Evolutionary conservation across 2,797 vertebrate genomes (phyloP).

Genomic region (Ataeniobius toweri): DNA sequence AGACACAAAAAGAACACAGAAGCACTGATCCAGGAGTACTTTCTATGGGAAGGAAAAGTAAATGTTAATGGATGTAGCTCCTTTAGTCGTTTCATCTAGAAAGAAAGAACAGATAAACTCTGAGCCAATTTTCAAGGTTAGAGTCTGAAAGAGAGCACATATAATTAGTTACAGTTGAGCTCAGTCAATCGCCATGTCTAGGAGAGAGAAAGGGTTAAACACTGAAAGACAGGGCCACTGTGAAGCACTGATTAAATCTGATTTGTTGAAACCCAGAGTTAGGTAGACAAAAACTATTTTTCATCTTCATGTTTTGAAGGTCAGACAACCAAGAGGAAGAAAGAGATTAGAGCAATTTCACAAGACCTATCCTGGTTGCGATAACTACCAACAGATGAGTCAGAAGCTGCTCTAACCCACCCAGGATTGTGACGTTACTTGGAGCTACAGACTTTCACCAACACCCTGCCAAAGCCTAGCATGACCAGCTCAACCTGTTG

Average conservation of each 20-base stretch:
- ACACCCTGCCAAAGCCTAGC: slow-evolving; percentile 60
- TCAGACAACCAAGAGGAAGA: not conserved
- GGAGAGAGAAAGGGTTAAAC: too few relatives aligned
- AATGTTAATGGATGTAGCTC: too few relatives aligned
- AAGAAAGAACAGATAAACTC: too few relatives aligned
- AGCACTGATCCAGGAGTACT: too few relatives aligned
- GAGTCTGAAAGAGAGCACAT: too few relatives aligned
- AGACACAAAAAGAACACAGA: too few relatives aligned
- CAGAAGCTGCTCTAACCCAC: slow-evolving; percentile 12
- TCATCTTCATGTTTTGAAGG: not conserved
- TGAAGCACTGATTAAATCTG: not conserved
- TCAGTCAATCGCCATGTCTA: too few relatives aligned
- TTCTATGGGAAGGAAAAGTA: too few relatives aligned
- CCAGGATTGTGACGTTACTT: slow-evolving; percentile 39
- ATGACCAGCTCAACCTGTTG: slow-evolving; percentile 67
- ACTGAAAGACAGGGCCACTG: too few relatives aligned
- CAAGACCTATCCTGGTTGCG: slow-evolving; percentile 18
- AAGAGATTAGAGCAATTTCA: slow-evolving; percentile 32
- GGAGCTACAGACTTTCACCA: slow-evolving; percentile 32
- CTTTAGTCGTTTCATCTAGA: too few relatives aligned
- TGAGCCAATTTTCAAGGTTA: too few relatives aligned
- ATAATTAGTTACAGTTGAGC: too few relatives aligned
- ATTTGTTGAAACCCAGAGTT: not conserved
- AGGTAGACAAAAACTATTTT: not conserved
- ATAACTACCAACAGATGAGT: slow-evolving; percentile 12